Evolutionary conservation across 64 coral and sea anemone species (phyloP), one percentile per base, ranked within the genome.

Genomic region (Porites australiensis): DNA sequence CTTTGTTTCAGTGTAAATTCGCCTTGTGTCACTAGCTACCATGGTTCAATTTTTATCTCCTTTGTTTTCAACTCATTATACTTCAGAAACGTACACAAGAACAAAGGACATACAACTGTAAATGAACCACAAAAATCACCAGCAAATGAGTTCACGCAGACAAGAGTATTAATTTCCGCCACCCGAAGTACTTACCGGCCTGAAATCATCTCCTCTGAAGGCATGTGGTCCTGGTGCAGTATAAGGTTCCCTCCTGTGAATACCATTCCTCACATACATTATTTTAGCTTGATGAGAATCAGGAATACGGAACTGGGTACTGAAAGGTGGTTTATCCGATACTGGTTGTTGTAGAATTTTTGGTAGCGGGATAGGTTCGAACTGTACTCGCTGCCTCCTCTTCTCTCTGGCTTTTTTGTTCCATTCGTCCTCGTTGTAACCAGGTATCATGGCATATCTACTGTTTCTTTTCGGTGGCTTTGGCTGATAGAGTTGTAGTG

Each of bases 141-240:
- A 37, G 27, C 27, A 37, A 37, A 37, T 37, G 27, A 1, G 27
- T 37, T 37, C 27, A 37, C 27, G 27, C 27, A 37, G 27, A 37
- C 27, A 37, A 37, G 1, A 37, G 27, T 37, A 57, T 57, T 57
- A 16, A 73, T 44, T 53, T 21, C 54, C n/a, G 27, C 27, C 27
- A 37, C 0, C 27, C 27, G 27, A 37, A 37, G 27, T 37, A 94
- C 98, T 94, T 61, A 99, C 98, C 78, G 88, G 94, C 80, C 94
- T 91, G 85, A 99, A 99, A 12, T 90, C 88, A 75, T 99, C 98
- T 37, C 90, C 94, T 77, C 91, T 90, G 83, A 99, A 99, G 14
- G 89, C 92, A 70, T 93, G 98, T 6, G 94, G 94, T 44, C 88
- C 94, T 14, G 94, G 94, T 77, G 91, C 54, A 7, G 53, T 78